phyloP scores from a whole-genome alignment of 2,797 vertebrate species.

The Trachops cirrhosus region DNA sequence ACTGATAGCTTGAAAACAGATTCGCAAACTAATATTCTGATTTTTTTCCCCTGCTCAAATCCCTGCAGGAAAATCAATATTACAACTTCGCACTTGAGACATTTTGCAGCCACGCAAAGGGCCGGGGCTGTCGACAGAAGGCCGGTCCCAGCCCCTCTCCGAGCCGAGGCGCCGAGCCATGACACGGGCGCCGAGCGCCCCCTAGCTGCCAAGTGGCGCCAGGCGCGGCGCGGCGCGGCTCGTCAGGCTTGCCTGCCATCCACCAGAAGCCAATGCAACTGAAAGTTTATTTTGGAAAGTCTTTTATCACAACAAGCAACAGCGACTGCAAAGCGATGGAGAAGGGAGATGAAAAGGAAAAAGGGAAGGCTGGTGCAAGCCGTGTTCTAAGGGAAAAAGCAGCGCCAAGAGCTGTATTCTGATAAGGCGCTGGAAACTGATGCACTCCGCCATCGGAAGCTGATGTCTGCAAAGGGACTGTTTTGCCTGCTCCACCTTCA shows the following conservation, averaged over 20 bases:
- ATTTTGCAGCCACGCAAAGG: conserved; percentile 64
- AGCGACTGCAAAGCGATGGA: conserved; percentile 27
- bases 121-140: neutral
- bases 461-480: conserved; percentile 34
- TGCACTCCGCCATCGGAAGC: neutral
- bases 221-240: conserved; percentile 40
- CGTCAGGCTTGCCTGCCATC: conserved; percentile 55
- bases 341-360: conserved; percentile 55
- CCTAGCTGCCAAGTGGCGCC: conserved; percentile 88
- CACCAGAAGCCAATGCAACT: conserved; percentile 73
- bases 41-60: conserved; percentile 52
- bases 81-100: conserved; percentile 77
- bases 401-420: neutral
- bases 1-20: conserved; percentile 73
- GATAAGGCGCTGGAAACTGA: conserved; percentile 24
- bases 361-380: neutral
- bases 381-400: neutral
- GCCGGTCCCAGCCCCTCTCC: conserved; percentile 34
- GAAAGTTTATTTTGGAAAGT: conserved; percentile 85
- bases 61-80: conserved; percentile 79
- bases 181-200: conserved; percentile 92
- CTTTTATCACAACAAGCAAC: conserved; percentile 74
- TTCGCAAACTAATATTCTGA: conserved; percentile 76
- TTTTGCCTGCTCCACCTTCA: neutral
- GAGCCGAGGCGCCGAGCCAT: conserved; percentile 59